phyloP scores from a whole-genome alignment of 1,140 invertebrate species.

The Chrysomallon squamiferum region DNA sequence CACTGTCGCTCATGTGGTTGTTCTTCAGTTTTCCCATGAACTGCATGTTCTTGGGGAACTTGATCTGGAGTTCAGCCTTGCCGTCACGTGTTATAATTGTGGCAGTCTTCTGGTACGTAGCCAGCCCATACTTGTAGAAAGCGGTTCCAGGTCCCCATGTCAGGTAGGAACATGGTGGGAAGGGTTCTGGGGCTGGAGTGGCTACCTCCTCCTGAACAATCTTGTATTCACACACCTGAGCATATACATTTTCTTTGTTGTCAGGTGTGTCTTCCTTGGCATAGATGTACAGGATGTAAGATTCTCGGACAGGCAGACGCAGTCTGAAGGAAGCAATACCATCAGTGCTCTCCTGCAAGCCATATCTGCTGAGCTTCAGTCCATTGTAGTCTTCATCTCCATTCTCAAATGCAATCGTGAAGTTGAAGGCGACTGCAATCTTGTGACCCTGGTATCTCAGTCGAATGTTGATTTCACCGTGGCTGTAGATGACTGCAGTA shows the following conservation, averaged over 20 bases:
- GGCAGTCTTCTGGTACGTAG: slow-evolving; percentile 55
- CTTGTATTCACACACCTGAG: slow-evolving; percentile 63
- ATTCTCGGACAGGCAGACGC: slow-evolving; percentile 56
- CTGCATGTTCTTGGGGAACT: slow-evolving; percentile 50
- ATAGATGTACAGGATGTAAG: slow-evolving; percentile 62
- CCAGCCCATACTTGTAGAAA: slow-evolving; percentile 56
- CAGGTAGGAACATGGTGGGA: slow-evolving; percentile 61
- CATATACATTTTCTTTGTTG: slow-evolving; percentile 61
- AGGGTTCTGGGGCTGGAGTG: slow-evolving; percentile 42
- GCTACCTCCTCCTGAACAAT: slow-evolving; percentile 52
- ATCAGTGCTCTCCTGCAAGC: slow-evolving; percentile 59
- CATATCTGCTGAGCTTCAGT: slow-evolving; percentile 57
- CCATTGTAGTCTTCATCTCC: slow-evolving; percentile 56
- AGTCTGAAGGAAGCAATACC: slow-evolving; percentile 60
- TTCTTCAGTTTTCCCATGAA: slow-evolving; percentile 63
- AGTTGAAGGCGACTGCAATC: slow-evolving; percentile 59
- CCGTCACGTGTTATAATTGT: slow-evolving; percentile 54
- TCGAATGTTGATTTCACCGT: slow-evolving; percentile 55
- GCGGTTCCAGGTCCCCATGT: slow-evolving; percentile 60
- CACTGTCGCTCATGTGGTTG: slow-evolving; percentile 51
- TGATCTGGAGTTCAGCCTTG: slow-evolving; percentile 54
- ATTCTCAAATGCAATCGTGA: slow-evolving; percentile 59
- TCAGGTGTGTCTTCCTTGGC: slow-evolving; percentile 60
- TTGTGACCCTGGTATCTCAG: slow-evolving; percentile 52
- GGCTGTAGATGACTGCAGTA: slow-evolving; percentile 55